A percentile compares a stretch with the other conserved stretches of the same genome.
phyloP scores from a whole-genome alignment of 2,888 invertebrate species.

The Limenitis camilla region DNA sequence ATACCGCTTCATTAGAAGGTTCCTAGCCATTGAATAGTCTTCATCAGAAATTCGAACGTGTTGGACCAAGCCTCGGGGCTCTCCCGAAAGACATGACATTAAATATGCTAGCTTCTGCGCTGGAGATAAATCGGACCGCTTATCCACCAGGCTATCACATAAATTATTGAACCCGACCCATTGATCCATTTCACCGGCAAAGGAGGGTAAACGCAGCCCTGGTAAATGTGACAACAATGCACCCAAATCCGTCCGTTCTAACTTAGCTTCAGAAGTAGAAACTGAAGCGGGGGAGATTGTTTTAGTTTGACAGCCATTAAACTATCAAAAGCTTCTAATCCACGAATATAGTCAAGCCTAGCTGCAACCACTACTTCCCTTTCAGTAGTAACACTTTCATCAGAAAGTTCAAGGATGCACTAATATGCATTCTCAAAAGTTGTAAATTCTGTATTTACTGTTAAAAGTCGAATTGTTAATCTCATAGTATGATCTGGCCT shows the following conservation, averaged over 20 bases:
- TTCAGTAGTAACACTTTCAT: neutral
- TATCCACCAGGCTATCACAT: neutral
- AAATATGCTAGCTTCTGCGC: too few species aligned
- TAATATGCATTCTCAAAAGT: neutral
- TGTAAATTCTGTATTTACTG: neutral
- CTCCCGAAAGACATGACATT: too few species aligned
- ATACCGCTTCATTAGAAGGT: neutral
- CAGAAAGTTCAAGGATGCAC: neutral
- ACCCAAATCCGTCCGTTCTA: neutral
- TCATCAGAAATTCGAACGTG: neutral
- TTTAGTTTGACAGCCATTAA: neutral
- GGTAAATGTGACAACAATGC: neutral
- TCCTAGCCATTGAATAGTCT: neutral
- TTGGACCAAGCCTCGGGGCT: too few species aligned
- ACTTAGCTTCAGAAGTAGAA: neutral
- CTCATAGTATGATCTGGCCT: neutral
- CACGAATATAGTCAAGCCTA: neutral
- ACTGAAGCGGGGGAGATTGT: neutral
- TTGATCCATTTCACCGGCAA: neutral
- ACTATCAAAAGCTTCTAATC: neutral
- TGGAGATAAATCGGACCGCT: neutral
- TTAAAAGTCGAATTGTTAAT: neutral
- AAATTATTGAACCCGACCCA: neutral
- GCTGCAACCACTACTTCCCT: neutral
- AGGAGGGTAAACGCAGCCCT: neutral